phyloP scores from a whole-genome alignment of 2,113 vertebrate species.

The Dipodomys stephensi region DNA sequence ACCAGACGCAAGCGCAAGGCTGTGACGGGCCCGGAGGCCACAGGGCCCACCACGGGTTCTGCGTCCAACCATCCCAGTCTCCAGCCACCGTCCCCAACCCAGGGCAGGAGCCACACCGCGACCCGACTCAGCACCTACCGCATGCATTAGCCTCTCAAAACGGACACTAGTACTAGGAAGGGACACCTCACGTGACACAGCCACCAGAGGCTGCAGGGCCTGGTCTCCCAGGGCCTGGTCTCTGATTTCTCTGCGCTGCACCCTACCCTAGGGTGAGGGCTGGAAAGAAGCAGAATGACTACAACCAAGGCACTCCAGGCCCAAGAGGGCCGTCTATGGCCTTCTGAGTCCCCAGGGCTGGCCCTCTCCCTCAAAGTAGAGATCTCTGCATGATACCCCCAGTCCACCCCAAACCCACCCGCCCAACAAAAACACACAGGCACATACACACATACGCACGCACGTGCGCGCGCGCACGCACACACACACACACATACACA shows the following conservation, averaged over 20 bases:
- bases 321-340: neutral
- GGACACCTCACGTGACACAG: constrained; percentile 4
- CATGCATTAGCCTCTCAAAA: constrained; percentile 58
- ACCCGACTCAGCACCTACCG: constrained; percentile 67
- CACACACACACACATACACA: neutral
- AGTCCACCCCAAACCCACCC: constrained; percentile 8
- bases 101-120: constrained; percentile 39
- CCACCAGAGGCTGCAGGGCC: neutral
- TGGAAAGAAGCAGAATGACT: neutral
- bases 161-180: constrained; percentile 58
- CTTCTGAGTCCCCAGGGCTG: constrained; percentile 47
- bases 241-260: neutral
- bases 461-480: neutral
- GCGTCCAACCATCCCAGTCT: neutral
- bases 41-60: fast-evolving
- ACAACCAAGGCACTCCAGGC: constrained; percentile 77
- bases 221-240: neutral
- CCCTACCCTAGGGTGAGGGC: neutral
- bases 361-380: neutral
- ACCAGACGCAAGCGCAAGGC: neutral
- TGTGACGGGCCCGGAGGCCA: neutral
- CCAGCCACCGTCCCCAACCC: neutral
- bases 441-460: neutral
- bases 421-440: neutral
- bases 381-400: constrained; percentile 29